Conservation (phyloP, 2,888 invertebrate species). For the Pantelozetes paolii region DNA sequence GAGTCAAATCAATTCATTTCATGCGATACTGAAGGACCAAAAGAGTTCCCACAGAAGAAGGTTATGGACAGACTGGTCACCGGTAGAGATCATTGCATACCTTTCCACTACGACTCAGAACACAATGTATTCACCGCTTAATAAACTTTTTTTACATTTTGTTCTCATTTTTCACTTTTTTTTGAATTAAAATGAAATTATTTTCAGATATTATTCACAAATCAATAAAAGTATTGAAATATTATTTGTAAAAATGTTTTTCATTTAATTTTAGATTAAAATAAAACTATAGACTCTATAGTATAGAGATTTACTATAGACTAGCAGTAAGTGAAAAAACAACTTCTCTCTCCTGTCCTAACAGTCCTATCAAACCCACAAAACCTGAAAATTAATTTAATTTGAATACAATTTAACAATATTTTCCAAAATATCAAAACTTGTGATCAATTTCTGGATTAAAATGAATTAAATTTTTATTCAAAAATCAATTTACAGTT, state of each 20-base stretch:
- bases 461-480: no score
- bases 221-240: no score
- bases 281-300: no score
- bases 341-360: no score
- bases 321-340: no score
- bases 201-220: no score
- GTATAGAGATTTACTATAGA: no score
- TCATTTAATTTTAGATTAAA: no score
- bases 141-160: not conserved
- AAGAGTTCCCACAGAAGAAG: conserved; percentile 72
- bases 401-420: not conserved
- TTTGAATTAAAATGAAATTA: not conserved
- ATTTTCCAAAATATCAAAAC: not conserved
- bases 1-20: conserved; percentile 62
- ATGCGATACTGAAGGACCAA: conserved; percentile 56
- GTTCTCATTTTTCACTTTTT: not conserved
- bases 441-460: not conserved
- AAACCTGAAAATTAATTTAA: no score
- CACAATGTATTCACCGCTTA: conserved; percentile 10
- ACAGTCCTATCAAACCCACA: no score
- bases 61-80: conserved; percentile 58
- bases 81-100: conserved; percentile 21
- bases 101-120: conserved; percentile 13
- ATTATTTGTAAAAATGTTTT: no score
- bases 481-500: no score